phyloP scores from a whole-genome alignment of 2,797 vertebrate genomes.

The Apogon hyalosoma region DNA sequence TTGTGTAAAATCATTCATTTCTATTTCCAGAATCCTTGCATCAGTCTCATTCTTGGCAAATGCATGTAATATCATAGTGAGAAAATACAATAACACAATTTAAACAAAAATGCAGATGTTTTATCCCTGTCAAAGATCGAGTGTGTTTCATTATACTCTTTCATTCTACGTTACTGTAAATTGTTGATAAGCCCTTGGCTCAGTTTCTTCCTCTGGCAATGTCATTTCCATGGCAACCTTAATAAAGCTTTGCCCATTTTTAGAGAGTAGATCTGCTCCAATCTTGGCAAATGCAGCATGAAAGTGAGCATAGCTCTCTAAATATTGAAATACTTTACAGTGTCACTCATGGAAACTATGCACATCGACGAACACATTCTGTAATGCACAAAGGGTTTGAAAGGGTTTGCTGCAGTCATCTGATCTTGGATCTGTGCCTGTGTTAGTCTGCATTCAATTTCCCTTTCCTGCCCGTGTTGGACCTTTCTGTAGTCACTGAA shows the following conservation, averaged over 20 bases:
- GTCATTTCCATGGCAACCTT: conserved; percentile 62
- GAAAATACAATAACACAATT: background rate
- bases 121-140: background rate
- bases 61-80: background rate
- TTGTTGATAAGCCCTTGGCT: conserved; percentile 35
- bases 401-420: conserved; percentile 61
- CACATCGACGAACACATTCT: conserved; percentile 44
- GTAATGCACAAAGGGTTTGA: conserved; percentile 49
- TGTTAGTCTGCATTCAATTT: conserved; percentile 72
- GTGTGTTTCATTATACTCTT: conserved; percentile 13
- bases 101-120: background rate
- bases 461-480: conserved; percentile 58
- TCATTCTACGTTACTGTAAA: conserved; percentile 29
- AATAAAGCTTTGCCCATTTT: conserved; percentile 37
- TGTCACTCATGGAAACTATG: conserved; percentile 56
- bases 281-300: conserved; percentile 11
- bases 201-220: conserved; percentile 41
- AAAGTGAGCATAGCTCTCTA: conserved; percentile 30
- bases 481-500: conserved; percentile 49
- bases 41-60: background rate
- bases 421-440: conserved; percentile 62
- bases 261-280: conserved; percentile 17
- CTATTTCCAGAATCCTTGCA: background rate
- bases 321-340: conserved; percentile 41
- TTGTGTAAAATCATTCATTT: background rate